Conservation (phyloP, 2,888 invertebrate genomes). For the Zonitis immaculata region DNA sequence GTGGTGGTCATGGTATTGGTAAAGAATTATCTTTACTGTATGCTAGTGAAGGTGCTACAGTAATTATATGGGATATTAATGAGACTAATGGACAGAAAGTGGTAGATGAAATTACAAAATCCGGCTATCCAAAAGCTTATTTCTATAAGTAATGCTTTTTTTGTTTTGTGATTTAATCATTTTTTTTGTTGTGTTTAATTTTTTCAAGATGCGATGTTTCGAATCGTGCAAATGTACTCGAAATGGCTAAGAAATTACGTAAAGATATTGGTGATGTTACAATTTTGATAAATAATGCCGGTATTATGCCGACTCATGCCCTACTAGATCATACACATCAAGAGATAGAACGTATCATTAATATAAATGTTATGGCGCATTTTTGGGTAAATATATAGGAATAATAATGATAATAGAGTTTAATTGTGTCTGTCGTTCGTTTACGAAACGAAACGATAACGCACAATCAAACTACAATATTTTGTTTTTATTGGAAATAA, state of each 20-base stretch:
- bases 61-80: constrained; percentile 76
- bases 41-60: constrained; percentile 63
- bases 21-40: constrained; percentile 70
- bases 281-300: constrained; percentile 81
- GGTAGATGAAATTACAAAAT: constrained; percentile 52
- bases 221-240: constrained; percentile 61
- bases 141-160: constrained; percentile 12
- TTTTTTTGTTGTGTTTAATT: not conserved
- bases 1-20: constrained; percentile 82
- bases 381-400: constrained; percentile 63
- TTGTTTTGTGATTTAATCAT: not conserved
- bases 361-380: constrained; percentile 74
- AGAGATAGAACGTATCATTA: constrained; percentile 65
- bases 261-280: constrained; percentile 71
- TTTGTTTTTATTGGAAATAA: too few relatives aligned
- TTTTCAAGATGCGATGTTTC: constrained; percentile 69
- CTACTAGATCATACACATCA: constrained; percentile 61
- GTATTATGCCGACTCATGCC: constrained; percentile 77
- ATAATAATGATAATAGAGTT: too few relatives aligned
- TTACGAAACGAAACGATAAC: too few relatives aligned
- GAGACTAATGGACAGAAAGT: constrained; percentile 65
- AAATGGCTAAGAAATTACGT: constrained; percentile 59
- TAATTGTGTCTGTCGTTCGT: too few relatives aligned
- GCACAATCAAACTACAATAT: too few relatives aligned
- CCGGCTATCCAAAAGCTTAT: constrained; percentile 49